phyloP scores from a whole-genome alignment of 2,113 vertebrate species.

The Emberiza fucata region DNA sequence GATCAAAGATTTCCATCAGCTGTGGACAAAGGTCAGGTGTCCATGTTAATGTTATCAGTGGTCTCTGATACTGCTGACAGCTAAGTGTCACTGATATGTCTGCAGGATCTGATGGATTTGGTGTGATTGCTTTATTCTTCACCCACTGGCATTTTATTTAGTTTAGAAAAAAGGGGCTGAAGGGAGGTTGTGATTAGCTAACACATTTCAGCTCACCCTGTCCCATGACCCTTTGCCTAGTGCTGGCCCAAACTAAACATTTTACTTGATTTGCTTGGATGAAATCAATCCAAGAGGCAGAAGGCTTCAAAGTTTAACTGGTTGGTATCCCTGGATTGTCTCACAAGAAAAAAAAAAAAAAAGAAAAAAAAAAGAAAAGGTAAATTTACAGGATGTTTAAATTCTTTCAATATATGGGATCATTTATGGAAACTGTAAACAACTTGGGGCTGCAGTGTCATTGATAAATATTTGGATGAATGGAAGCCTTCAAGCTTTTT shows the following conservation, averaged over 20 bases:
- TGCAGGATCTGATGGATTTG: slow-evolving; percentile 47
- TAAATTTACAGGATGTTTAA: not conserved
- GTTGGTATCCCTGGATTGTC: not conserved
- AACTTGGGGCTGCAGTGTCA: not conserved
- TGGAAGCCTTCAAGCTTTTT: not conserved
- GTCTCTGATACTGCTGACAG: slow-evolving; percentile 12
- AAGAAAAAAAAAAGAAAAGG: not conserved
- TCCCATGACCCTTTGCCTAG: not conserved
- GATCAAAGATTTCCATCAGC: slow-evolving; percentile 49
- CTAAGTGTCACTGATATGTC: not conserved
- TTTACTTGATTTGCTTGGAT: not conserved
- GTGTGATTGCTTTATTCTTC: slow-evolving; percentile 45
- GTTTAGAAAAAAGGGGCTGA: slow-evolving; percentile 22
- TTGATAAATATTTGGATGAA: not conserved
- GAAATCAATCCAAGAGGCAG: not conserved
- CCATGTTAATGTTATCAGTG: not conserved
- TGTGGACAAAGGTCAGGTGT: slow-evolving; percentile 43
- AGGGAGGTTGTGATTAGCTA: slow-evolving; percentile 33
- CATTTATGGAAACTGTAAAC: not conserved
- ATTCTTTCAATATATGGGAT: not conserved
- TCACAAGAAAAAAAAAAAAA: not conserved
- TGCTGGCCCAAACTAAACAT: not conserved
- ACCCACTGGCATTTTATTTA: slow-evolving; percentile 39
- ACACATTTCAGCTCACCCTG: slow-evolving; percentile 3
- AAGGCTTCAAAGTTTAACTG: not conserved